Evolutionary conservation across 2,113 vertebrate genomes (phyloP), one percentile per base, ranked within the genome.

Genomic region (Potamarius usumacintae): DNA sequence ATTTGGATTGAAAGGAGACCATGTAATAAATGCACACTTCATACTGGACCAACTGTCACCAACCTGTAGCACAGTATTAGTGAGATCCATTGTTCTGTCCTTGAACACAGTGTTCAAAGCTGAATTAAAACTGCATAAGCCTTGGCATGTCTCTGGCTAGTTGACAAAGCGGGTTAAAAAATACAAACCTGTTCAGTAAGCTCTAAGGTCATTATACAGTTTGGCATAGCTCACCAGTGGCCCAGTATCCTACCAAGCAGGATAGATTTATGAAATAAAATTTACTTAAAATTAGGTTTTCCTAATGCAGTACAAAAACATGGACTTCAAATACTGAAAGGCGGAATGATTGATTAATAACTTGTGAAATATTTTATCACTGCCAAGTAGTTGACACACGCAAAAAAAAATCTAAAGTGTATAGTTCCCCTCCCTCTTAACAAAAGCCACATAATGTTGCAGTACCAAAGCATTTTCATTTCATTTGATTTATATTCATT

Each of bases 401-500:
- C 58, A 55, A 14, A 71, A 48, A 48, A 81, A 82, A 30, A 57
- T 30, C 2, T 62, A 69, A 42, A 83, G 69, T 77, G 77, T 55
- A 53, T 65, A 53, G 55, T 67, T 65, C n/a, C 25, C 58, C 81
- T 78, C 71, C 76, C 71, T 10, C 42, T 55, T 83, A 77, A 87
- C 60, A 80, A 55, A 50, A 55, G 17, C 27, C 62, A 67, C 58
- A 65, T 85, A 65, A 84, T 83, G 71, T 77, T 52, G 48, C 15
- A 82, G 20, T 65, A 69, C 71, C 14, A 77, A 78, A 22, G 48
- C 78, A 48, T 10, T 77, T 22, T 63, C 48, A 77, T 53, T 57
- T 74, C 20, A 58, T 84, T 58, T 83, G 48, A 83, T 87, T 83
- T 77, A 87, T 87, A 83, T 77, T 87, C 86, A 65, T 58, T 27